Base-by-base conservation (phyloP, 2,113 vertebrate genomes). In the Neomonachus schauinslandi region DNA sequence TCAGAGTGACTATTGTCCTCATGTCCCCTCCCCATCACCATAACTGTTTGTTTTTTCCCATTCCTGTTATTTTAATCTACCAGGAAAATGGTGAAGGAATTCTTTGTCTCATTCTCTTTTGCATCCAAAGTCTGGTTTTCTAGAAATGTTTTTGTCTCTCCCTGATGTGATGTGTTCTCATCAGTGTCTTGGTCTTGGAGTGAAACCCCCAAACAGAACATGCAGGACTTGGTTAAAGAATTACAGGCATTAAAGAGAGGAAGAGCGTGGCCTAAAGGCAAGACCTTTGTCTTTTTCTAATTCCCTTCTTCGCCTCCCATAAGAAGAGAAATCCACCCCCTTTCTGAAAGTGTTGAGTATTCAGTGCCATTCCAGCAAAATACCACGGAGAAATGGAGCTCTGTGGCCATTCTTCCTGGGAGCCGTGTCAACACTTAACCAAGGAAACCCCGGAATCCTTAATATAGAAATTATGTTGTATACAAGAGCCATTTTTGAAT, bases 311-410 rank as follows among this genome's bases (percentile, higher is more conserved):
- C 57, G 26, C 82, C 1, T 65, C 33, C 53, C 67, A 1, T 83
- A 57, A 97, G 86, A 33, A 65, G 72, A 91, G 67, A 93, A 28
- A 76, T 26, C 80, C 61, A 67, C 53, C 86, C 97, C 55, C 2
- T 8, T 95, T 84, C 81, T 74, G 24, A 76, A 91, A 42, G 39
- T 19, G 88, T 89, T 49, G 74, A 10, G 91, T 86, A 65, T 85
- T 55, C 69, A 22, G 90, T 72, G 63, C 0, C 55, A 57, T 21
- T 89, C n/a, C 21, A 7, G 51, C 51, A 14, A 5, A 39, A 15
- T 13, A 11, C 57, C 81, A 63, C 15, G 19, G 67, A 94, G 84
- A 97, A 59, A 0, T 89, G 76, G 63, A 89, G 72, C 15, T 4
- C 3, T 15, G 49, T 0, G 0, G 72, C 61, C 96, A 33, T 77